Conservation (phyloP, 2,113 vertebrate species). For the Meriones unguiculatus region DNA sequence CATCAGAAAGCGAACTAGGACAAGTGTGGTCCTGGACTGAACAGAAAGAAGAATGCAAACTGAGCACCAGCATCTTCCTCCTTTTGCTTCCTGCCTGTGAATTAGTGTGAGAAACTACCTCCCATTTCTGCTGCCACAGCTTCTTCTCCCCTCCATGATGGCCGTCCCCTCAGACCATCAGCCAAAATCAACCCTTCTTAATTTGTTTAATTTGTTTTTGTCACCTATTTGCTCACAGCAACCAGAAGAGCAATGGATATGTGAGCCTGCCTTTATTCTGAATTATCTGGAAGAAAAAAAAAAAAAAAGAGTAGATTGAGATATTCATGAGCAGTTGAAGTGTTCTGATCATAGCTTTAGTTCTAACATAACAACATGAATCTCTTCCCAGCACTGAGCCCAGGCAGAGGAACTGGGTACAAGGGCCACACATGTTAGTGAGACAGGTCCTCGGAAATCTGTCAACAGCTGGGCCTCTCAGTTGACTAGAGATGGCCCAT, state of each 20-base stretch:
- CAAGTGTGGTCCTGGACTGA: background rate
- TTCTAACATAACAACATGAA: background rate
- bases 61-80: background rate
- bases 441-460: background rate
- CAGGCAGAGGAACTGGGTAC: background rate
- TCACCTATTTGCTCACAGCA: background rate
- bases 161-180: background rate
- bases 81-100: background rate
- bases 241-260: background rate
- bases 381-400: background rate
- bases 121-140: background rate
- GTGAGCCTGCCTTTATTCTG: background rate
- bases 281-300: background rate
- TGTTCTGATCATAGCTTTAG: background rate
- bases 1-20: background rate
- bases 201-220: background rate
- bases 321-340: background rate
- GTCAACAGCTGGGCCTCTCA: background rate
- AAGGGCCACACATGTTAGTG: background rate
- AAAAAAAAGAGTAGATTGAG: background rate
- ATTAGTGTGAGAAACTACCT: background rate
- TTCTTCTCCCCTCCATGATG: too few species aligned
- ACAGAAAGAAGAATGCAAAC: background rate
- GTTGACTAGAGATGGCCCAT: conserved; percentile 35
- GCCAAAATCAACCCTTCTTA: too few species aligned